Evolutionary conservation across 2,113 vertebrate species (phyloP).

Genomic region (Sarotherodon lohbergeri): DNA sequence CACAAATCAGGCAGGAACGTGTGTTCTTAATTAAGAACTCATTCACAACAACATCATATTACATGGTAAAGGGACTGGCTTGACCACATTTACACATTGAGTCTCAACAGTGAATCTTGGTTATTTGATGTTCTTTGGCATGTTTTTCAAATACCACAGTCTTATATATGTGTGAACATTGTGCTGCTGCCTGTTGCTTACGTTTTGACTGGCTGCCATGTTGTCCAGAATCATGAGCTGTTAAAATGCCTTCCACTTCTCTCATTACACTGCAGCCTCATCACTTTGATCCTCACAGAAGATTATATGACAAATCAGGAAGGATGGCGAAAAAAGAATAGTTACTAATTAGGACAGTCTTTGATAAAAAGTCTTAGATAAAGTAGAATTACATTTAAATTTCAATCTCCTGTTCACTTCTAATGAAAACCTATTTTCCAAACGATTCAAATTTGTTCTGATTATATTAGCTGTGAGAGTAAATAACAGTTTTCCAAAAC

Average conservation of each 20-base stretch:
- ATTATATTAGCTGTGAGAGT: background rate
- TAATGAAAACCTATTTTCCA: background rate
- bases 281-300: background rate
- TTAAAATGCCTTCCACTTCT: background rate
- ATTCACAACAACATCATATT: slow-evolving; percentile 10
- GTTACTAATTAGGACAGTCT: background rate
- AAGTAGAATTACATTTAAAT: background rate
- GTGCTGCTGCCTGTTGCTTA: slow-evolving; percentile 65
- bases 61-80: slow-evolving; percentile 2
- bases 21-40: slow-evolving; percentile 36
- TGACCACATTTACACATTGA: background rate
- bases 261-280: background rate
- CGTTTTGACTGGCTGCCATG: slow-evolving; percentile 57
- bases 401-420: background rate
- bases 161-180: slow-evolving; percentile 56
- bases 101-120: slow-evolving; percentile 28
- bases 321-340: background rate
- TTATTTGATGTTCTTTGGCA: slow-evolving; percentile 1
- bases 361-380: background rate
- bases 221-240: slow-evolving; percentile 36
- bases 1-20: background rate
- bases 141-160: slow-evolving; percentile 58
- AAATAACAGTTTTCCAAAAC: background rate
- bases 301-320: background rate
- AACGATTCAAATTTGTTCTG: background rate